phyloP scores from a whole-genome alignment of 1,140 invertebrate species.

The Druon quercuslanigerum region DNA sequence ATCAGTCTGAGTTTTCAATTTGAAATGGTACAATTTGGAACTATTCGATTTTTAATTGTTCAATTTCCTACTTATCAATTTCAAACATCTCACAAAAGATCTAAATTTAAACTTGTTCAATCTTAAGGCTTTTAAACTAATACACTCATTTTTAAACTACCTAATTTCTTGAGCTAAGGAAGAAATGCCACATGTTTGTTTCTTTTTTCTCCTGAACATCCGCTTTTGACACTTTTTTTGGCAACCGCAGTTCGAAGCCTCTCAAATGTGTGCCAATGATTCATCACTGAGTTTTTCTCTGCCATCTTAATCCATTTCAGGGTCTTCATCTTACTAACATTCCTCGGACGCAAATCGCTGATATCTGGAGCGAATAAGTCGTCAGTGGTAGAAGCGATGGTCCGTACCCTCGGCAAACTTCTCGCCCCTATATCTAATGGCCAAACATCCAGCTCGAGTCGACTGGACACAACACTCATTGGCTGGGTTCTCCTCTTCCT shows the following conservation, averaged over 20 bases:
- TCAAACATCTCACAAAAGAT: too few species aligned
- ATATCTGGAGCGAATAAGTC: slow-evolving; percentile 78
- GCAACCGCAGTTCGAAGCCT: too few species aligned
- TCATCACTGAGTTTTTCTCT: neutral
- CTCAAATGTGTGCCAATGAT: too few species aligned
- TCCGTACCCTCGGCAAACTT: slow-evolving; percentile 78
- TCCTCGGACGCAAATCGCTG: slow-evolving; percentile 89
- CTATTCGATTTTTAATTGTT: too few species aligned
- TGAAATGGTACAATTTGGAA: too few species aligned
- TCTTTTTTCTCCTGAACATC: neutral
- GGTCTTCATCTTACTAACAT: slow-evolving; percentile 90
- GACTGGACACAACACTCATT: slow-evolving; percentile 77
- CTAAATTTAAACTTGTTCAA: too few species aligned
- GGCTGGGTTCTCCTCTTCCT: slow-evolving; percentile 89
- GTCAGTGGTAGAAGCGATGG: slow-evolving; percentile 79
- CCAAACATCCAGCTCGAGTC: slow-evolving; percentile 64
- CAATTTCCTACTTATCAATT: too few species aligned
- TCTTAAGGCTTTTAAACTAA: too few species aligned
- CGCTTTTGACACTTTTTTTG: neutral
- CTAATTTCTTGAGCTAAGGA: neutral
- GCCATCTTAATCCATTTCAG: slow-evolving; percentile 72
- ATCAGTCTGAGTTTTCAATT: too few species aligned
- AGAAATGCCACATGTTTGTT: neutral
- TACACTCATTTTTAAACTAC: too few species aligned
- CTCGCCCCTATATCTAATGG: slow-evolving; percentile 75